Evolutionary conservation across 2,797 vertebrate genomes (phyloP).

Genomic region (Enteromius argenteus): DNA sequence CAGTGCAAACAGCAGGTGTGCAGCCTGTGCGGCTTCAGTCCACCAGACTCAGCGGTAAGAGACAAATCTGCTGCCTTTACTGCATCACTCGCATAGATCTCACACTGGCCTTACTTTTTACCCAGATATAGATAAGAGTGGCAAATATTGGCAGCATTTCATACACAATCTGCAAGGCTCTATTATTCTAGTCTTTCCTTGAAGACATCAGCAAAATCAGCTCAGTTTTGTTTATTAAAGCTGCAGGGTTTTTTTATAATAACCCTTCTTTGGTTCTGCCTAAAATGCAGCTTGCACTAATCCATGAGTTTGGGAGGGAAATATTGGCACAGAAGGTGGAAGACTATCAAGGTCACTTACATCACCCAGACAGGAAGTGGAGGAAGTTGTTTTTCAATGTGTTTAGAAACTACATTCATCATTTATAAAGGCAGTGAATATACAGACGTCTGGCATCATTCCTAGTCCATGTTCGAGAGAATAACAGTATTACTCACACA

Average conservation of each 20-base stretch:
- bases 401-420: slow-evolving; percentile 15
- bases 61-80: background rate
- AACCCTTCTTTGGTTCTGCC: slow-evolving; percentile 25
- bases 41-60: slow-evolving; percentile 83
- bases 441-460: slow-evolving; percentile 16
- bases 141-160: background rate
- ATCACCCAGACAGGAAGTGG: slow-evolving; percentile 70
- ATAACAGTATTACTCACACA: slow-evolving; percentile 8
- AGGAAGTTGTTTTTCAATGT: slow-evolving; percentile 24
- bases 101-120: background rate
- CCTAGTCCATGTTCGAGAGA: slow-evolving; percentile 3
- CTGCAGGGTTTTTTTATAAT: slow-evolving; percentile 30
- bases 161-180: background rate
- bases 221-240: slow-evolving; percentile 24
- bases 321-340: slow-evolving; percentile 70
- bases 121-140: background rate
- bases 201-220: background rate
- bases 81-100: background rate
- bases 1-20: slow-evolving; percentile 94
- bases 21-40: slow-evolving; percentile 97
- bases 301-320: slow-evolving; percentile 65
- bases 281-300: slow-evolving; percentile 45
- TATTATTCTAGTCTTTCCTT: background rate
- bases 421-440: slow-evolving; percentile 20
- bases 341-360: slow-evolving; percentile 75